Evolutionary conservation across 2,888 invertebrate species (phyloP), one percentile per base, ranked within the genome.

Genomic region (Tinea pellionella): DNA sequence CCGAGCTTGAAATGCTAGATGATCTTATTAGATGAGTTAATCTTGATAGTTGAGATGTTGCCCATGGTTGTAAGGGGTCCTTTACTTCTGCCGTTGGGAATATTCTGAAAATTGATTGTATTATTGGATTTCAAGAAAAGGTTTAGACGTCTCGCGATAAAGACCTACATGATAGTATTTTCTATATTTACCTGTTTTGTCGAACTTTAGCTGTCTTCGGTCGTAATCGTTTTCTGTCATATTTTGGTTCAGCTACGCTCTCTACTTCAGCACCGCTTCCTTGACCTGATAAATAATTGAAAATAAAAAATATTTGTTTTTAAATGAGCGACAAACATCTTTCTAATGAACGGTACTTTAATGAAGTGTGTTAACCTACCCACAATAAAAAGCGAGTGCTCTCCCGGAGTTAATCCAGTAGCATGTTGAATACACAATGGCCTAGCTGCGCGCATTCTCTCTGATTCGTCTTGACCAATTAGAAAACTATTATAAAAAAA

Each of bases 61-160:
- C 87, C 87, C 86, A 87, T 0, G 77, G 86, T 64, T 83, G 77
- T 55, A 87, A 66, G 0, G 85, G 86, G 61, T 82, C 85, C 13
- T 76, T 77, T 1, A 74, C 60, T 42, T 76, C 75, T 0, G 69
- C 67, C 1, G 74, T 73, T 58, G 62, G 62, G 3, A 84, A 83
- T 60, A 87, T 71, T 62, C 86, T 86, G 66, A 1, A 62, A 65
- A 30, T n/a, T n/a, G n/a, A n/a, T n/a, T n/a, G n/a, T n/a, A n/a
- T n/a, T n/a, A n/a, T n/a, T n/a, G n/a, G n/a, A n/a, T n/a, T n/a
- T n/a, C n/a, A n/a, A n/a, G n/a, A n/a, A n/a, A n/a, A n/a, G n/a
- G n/a, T n/a, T n/a, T n/a, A n/a, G n/a, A n/a, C n/a, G n/a, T n/a
- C n/a, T n/a, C n/a, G n/a, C n/a, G n/a, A n/a, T n/a, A n/a, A n/a